phyloP scores from a whole-genome alignment of 2,113 vertebrate genomes.

The Natator depressus region DNA sequence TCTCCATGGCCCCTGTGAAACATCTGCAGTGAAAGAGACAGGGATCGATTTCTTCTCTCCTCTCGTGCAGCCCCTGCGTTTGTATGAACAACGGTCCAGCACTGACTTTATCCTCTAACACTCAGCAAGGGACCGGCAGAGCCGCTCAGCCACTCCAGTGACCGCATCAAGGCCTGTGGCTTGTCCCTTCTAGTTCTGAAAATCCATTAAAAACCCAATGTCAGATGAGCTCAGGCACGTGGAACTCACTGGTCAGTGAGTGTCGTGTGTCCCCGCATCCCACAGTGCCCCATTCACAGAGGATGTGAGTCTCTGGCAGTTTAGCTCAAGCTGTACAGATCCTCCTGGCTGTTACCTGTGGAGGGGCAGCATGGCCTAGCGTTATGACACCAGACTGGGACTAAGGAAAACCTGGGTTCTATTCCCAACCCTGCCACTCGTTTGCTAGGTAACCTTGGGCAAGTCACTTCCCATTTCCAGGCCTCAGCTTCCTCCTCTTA shows the following conservation, averaged over 20 bases:
- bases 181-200: not conserved
- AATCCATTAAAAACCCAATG: not conserved
- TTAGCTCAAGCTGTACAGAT: not conserved
- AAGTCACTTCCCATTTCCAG: not conserved
- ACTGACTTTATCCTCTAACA: not conserved
- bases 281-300: not conserved
- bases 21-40: conserved; percentile 17
- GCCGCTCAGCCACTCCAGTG: not conserved
- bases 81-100: not conserved
- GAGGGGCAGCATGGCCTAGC: not conserved
- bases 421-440: not conserved
- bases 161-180: not conserved
- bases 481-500: not conserved
- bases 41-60: not conserved
- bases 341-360: not conserved
- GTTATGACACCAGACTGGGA: not conserved
- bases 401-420: not conserved
- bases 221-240: not conserved
- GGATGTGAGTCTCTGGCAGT: not conserved
- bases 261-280: not conserved
- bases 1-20: conserved; percentile 27
- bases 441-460: not conserved
- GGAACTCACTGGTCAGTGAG: not conserved
- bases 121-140: not conserved
- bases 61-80: not conserved